Evolutionary conservation across 2,888 invertebrate species (phyloP).

Genomic region (Bombylius discolor): DNA sequence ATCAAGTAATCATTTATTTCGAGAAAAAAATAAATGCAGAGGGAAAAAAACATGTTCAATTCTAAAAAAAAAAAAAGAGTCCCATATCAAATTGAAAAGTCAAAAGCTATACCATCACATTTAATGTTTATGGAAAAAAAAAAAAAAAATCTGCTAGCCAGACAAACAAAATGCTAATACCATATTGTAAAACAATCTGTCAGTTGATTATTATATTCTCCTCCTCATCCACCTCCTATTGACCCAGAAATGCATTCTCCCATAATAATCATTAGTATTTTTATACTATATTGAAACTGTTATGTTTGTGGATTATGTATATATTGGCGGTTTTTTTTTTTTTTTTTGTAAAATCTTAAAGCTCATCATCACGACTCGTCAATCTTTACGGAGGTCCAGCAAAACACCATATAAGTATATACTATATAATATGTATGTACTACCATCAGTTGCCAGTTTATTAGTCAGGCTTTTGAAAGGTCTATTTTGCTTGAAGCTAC

Average conservation of each 20-base stretch:
- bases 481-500: background rate
- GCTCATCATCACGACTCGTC: slow-evolving; percentile 13
- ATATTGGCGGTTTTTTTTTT: too few species aligned
- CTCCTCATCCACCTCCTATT: background rate
- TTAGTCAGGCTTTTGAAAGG: background rate
- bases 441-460: background rate
- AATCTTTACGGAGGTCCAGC: slow-evolving; percentile 4
- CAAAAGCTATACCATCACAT: too few species aligned
- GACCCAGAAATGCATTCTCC: background rate
- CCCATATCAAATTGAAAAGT: too few species aligned
- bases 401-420: background rate
- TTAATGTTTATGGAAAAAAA: too few species aligned
- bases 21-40: too few species aligned
- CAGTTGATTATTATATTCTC: background rate
- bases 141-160: too few species aligned
- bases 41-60: too few species aligned
- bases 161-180: too few species aligned
- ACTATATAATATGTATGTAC: background rate
- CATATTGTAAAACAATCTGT: background rate
- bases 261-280: background rate
- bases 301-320: too few species aligned
- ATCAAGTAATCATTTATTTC: too few species aligned
- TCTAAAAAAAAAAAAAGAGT: too few species aligned
- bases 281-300: too few species aligned
- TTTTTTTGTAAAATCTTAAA: background rate